Evolutionary conservation across 1,140 invertebrate species (phyloP), one percentile per base, ranked within the genome.

Genomic region (Drosophila auraria): DNA sequence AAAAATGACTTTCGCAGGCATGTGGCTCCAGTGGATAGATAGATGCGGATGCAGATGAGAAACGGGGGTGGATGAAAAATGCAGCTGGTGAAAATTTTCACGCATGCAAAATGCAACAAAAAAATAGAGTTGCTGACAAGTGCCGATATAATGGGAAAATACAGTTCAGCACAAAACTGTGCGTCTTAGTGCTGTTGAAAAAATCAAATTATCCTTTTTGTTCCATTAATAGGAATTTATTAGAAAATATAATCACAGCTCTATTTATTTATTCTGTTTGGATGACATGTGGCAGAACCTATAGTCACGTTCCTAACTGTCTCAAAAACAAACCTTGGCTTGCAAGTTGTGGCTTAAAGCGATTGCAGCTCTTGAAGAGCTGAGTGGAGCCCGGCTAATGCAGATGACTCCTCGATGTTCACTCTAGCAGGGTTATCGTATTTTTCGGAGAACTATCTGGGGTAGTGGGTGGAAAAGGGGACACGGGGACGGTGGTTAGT

Each of bases 1-100:
- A 66, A 80, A 80, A 73, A 80, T 80, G 77, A 72, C 75, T 78
- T 58, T 78, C 65, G 57, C 70, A 51, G 49, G 70, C 70, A 73
- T 73, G 68, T 60, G 53, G 36, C 68, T 73, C 45, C 12, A 50
- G 47, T 33, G 70, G 30, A 51, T 27, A 60, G 45, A 71, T 59
- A 45, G 54, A 72, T 42, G 45, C 36, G 42, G 23, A 23, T 49
- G 11, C 45, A 38, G 60, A 57, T 33, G 60, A 23, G 9, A 54
- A 54, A 54, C 27, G 33, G 54, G 54, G 12, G 50, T 44, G 53
- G 54, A 78, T 78, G 74, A 78, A 78, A 78, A 78, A 78, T 78
- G 47, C 58, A 70, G 40, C 57, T 77, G 74, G 25, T 57, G 30
- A 44, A 71, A 49, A 64, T 54, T 70, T 79, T 71, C 45, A 64